phyloP scores from a whole-genome alignment of 2,888 invertebrate species.

The Exocentrus adspersus region DNA sequence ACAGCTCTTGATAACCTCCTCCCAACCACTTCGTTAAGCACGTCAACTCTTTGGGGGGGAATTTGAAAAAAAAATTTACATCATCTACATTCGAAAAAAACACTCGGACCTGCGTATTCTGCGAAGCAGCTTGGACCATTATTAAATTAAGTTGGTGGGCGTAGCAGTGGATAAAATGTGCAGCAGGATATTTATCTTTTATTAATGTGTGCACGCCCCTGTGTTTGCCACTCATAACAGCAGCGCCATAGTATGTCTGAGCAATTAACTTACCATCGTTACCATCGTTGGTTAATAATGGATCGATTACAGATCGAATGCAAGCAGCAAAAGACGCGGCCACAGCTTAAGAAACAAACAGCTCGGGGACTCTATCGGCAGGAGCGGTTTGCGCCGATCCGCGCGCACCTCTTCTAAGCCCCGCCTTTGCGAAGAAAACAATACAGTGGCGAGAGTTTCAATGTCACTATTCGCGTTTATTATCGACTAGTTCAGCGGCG shows the following conservation, averaged over 20 bases:
- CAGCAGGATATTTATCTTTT: slow-evolving; percentile 29
- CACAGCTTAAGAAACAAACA: no score
- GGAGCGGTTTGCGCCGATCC: no score
- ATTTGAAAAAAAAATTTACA: not conserved
- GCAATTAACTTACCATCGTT: slow-evolving; percentile 40
- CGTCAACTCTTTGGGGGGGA: slow-evolving; percentile 4
- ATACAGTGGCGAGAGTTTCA: no score
- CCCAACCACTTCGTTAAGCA: slow-evolving; percentile 26
- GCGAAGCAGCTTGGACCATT: slow-evolving; percentile 33
- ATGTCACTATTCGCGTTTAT: no score
- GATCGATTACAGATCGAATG: slow-evolving; percentile 32
- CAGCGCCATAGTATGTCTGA: slow-evolving; percentile 35
- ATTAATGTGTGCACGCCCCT: slow-evolving; percentile 35
- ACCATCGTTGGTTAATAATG: slow-evolving; percentile 20
- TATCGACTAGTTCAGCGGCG: no score
- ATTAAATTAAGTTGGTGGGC: slow-evolving; percentile 37
- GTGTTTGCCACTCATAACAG: slow-evolving; percentile 30
- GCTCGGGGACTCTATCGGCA: no score
- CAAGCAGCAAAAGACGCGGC: slow-evolving; percentile 7
- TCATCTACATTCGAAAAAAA: slow-evolving; percentile 11
- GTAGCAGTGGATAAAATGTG: slow-evolving; percentile 39
- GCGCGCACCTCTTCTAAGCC: no score
- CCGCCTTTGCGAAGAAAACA: no score
- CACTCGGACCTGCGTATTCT: slow-evolving; percentile 27
- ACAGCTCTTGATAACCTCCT: slow-evolving; percentile 22